phyloP scores from a whole-genome alignment of 2,888 invertebrate genomes.

The Galerucella nymphaeae region DNA sequence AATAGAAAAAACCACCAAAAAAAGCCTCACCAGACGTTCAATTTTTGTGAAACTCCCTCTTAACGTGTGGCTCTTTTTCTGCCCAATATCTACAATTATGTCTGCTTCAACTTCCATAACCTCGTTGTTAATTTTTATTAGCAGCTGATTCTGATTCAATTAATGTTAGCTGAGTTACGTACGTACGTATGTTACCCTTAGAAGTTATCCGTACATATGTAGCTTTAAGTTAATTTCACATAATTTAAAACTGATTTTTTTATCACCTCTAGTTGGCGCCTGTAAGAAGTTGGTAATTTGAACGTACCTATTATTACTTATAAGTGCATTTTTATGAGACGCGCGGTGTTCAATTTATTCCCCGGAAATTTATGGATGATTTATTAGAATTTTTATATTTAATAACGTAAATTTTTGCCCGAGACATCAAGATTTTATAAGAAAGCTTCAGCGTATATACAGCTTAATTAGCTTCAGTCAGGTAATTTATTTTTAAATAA shows the following conservation, averaged over 20 bases:
- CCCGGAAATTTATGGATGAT: neutral
- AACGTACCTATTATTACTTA: neutral
- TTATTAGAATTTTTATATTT: neutral
- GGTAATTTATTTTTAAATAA: neutral
- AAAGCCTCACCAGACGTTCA: no score
- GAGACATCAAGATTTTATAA: neutral
- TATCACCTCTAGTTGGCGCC: neutral
- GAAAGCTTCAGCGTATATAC: neutral
- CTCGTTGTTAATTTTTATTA: no score
- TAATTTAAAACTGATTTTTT: neutral
- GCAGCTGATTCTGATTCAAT: no score
- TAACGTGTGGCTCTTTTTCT: no score
- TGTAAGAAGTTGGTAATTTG: neutral
- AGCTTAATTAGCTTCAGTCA: neutral
- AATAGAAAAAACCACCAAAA: no score
- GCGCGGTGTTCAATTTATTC: neutral
- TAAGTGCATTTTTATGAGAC: neutral
- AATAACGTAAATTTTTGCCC: neutral
- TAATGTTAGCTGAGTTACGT: no score
- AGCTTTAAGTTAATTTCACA: no score
- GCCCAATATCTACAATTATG: no score
- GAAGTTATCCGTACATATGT: no score
- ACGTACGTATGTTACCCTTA: no score
- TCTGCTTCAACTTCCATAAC: no score
- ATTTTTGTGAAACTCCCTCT: no score